Percentiles rank a stretch among this genome's conserved stretches.
Evolutionary conservation across 2,888 invertebrate species (phyloP).

Genomic region (Andrena chrysosceles): DNA sequence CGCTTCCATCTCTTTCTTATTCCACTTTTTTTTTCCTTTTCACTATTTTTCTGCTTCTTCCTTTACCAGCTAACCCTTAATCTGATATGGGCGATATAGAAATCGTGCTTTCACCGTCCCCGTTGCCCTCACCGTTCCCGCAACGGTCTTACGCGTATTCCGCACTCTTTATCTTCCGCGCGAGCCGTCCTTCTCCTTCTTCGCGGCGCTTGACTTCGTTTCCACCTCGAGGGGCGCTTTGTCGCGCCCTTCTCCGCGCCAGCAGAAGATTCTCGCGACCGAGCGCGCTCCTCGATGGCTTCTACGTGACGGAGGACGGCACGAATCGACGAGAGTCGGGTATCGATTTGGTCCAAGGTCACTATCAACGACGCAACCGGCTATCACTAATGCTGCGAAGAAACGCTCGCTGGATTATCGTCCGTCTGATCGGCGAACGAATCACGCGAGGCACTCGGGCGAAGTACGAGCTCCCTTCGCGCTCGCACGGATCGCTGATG

Average conservation of each 20-base stretch:
- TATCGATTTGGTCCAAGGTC: not conserved
- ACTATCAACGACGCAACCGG: not conserved
- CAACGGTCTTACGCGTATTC: not conserved
- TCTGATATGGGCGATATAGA: slow-evolving; percentile 59
- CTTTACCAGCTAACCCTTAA: slow-evolving; percentile 30
- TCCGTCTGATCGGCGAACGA: not conserved
- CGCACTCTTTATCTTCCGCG: slow-evolving; percentile 6
- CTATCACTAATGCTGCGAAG: not conserved
- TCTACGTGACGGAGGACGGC: not conserved
- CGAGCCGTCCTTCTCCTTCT: not conserved
- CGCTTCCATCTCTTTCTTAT: not conserved
- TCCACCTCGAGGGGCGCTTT: not conserved
- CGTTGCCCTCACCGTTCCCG: slow-evolving; percentile 20
- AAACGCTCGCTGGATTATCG: not conserved
- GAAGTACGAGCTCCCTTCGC: slow-evolving; percentile 4
- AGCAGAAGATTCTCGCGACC: not conserved
- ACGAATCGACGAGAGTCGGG: not conserved
- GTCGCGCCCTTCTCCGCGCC: not conserved
- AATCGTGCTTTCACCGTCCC: slow-evolving; percentile 51
- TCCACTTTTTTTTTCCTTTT: slow-evolving; percentile 1
- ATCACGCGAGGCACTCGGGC: slow-evolving; percentile 13
- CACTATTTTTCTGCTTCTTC: slow-evolving; percentile 3
- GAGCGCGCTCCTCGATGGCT: not conserved
- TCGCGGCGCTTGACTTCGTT: slow-evolving; percentile 3
- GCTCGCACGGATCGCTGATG: slow-evolving; percentile 10